Evolutionary conservation across 2,797 vertebrate species (phyloP).

Genomic region (Petrocephalus sullivani): DNA sequence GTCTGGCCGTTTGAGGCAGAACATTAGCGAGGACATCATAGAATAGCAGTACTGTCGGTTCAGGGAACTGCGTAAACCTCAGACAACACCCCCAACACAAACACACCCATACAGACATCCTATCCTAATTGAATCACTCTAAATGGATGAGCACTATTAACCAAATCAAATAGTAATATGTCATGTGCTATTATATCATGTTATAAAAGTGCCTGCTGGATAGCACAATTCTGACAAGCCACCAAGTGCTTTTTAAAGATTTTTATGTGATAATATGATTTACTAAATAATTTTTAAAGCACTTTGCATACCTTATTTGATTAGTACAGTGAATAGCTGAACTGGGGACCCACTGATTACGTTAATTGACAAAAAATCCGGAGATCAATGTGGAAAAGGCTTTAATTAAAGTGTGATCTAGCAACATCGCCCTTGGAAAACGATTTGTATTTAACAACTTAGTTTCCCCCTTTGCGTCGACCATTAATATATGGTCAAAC

Average conservation of each 20-base stretch:
- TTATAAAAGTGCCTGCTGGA: slow-evolving; percentile 43
- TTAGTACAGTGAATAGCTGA: slow-evolving; percentile 62
- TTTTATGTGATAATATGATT: slow-evolving; percentile 55
- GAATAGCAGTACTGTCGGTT: background rate
- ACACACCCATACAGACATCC: background rate
- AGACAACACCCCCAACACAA: background rate
- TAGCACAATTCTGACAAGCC: slow-evolving; percentile 38
- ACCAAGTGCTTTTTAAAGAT: slow-evolving; percentile 37
- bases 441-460: slow-evolving; percentile 42
- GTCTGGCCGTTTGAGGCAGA: background rate
- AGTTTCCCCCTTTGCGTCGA: background rate
- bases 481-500: background rate
- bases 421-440: slow-evolving; percentile 38
- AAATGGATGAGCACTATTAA: slow-evolving; percentile 15
- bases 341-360: slow-evolving; percentile 58
- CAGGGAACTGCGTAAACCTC: background rate
- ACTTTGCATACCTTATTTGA: slow-evolving; percentile 69
- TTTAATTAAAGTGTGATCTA: slow-evolving; percentile 54
- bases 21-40: background rate
- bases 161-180: slow-evolving; percentile 16
- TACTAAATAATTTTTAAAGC: slow-evolving; percentile 59
- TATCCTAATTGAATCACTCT: slow-evolving; percentile 12
- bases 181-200: slow-evolving; percentile 35
- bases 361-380: slow-evolving; percentile 55
- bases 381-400: slow-evolving; percentile 50